phyloP scores from a whole-genome alignment of 1,140 invertebrate genomes.

The Elysia chlorotica region DNA sequence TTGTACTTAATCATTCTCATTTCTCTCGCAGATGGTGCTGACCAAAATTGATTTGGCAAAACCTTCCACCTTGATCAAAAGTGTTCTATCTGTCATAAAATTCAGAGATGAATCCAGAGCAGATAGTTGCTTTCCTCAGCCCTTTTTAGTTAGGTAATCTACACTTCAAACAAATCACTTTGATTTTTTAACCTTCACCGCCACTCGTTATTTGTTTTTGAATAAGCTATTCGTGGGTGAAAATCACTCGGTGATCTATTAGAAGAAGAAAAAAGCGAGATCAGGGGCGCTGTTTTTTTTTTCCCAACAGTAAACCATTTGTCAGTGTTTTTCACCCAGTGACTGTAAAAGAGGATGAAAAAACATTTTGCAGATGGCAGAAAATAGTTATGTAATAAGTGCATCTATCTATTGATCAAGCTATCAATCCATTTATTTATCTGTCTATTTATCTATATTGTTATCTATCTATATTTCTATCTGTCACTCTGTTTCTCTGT shows the following conservation, averaged over 20 bases:
- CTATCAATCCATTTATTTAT: too few species aligned
- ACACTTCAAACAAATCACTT: neutral
- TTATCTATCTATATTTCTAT: too few species aligned
- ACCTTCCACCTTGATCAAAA: neutral
- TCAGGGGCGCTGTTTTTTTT: neutral
- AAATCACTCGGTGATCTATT: neutral
- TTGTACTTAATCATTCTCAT: neutral
- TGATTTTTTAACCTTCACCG: neutral
- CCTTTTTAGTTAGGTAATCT: constrained; percentile 19
- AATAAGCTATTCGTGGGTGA: too few species aligned
- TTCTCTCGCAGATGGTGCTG: constrained; percentile 6
- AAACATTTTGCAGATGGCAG: too few species aligned
- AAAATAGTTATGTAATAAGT: too few species aligned
- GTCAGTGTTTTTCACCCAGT: neutral
- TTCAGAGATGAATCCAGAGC: constrained; percentile 17
- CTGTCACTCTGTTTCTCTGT: too few species aligned
- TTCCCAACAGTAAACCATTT: neutral
- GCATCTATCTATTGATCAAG: too few species aligned
- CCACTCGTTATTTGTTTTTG: too few species aligned
- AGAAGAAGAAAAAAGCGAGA: neutral
- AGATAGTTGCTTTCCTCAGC: constrained; percentile 18
- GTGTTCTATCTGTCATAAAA: neutral
- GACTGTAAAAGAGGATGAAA: too few species aligned
- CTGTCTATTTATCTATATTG: too few species aligned
- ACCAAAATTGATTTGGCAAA: constrained; percentile 19